These are phyloP conservation scores for Drosophila ochracea DNA, from an alignment of 2,888 invertebrate species.

Conservation along the genomic window DNA sequence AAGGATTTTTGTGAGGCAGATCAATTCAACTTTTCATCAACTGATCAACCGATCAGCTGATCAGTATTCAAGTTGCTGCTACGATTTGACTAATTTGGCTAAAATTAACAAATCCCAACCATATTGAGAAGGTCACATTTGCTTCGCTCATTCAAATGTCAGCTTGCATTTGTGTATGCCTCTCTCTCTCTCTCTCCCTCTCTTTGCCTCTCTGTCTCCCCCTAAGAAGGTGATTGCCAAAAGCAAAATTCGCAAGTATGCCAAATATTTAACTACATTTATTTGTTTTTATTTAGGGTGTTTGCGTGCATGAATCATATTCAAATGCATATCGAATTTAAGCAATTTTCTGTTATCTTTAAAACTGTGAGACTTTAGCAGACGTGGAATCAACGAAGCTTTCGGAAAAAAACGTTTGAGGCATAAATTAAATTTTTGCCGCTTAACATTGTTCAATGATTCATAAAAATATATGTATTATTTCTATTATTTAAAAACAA, in stretches of 20 bases:
- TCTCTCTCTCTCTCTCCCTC: constrained; percentile 21
- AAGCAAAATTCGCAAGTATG: constrained; percentile 67
- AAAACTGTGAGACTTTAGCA: not conserved
- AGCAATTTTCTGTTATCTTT: not conserved
- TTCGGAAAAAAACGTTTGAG: not conserved
- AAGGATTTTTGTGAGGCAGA: constrained; percentile 51
- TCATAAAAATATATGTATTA: not conserved
- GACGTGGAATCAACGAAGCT: not conserved
- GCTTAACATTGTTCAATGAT: not conserved
- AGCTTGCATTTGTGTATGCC: constrained; percentile 56
- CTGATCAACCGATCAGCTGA: constrained; percentile 29
- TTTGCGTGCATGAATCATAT: constrained; percentile 56
- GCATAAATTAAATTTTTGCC: not conserved
- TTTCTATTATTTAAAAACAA: not conserved
- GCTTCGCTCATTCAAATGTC: constrained; percentile 73
- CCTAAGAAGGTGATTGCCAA: constrained; percentile 65
- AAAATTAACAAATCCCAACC: constrained; percentile 70
- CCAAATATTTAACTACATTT: constrained; percentile 70
- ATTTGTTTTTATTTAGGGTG: constrained; percentile 46
- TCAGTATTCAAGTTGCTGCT: constrained; percentile 36
- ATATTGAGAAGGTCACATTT: constrained; percentile 80
- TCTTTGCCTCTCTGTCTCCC: constrained; percentile 11
- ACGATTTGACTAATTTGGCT: constrained; percentile 69
- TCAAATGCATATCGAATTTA: constrained; percentile 8
- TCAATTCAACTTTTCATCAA: constrained; percentile 24